Base-by-base conservation (phyloP, 2,888 invertebrate genomes). In the Pterobdella sp. region DNA sequence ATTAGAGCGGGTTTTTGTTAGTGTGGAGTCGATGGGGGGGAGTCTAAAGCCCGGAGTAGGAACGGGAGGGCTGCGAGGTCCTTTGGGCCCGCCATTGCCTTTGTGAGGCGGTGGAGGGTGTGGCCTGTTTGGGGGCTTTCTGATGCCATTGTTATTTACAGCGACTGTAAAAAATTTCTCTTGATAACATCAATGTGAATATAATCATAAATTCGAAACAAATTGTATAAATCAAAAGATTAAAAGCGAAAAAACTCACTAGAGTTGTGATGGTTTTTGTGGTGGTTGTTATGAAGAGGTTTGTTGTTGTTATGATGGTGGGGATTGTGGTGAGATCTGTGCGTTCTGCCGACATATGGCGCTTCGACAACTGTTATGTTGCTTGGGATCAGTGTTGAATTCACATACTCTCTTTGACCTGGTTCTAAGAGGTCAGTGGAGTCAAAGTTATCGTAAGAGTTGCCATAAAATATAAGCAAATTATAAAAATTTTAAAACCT, bases 331-430 rank as follows among this genome's bases (percentile, higher is more conserved):
- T 1, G 71, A 49, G n/a, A 37, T 34, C 32, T 68, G 67, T 18
- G 64, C n/a, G 32, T 4, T 29, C 35, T 60, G 42, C 34, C 29
- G 60, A 18, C 4, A 32, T 18, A 32, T 37, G 14, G 73, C 2
- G 32, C 32, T n/a, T 31, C 26, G 67, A 42, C 52, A 26, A 64
- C 68, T 64, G 34, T 56, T 52, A 72, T 73, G 42, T 68, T 26
- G 22, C 32, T 7, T 2, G 74, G 74, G 3, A 75, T 56, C 29
- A 63, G 34, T 18, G 36, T 49, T 7, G 68, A 4, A 34, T 70
- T 56, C n/a, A 72, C 75, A 34, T 69, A 37, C 36, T 72, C 75
- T 63, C 76, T 42, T 29, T 66, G 69, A 36, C 76, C 74, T 36
- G 76, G 75, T 22, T 72, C 76, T 75, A 67, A 31, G 31, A 18